Conservation (phyloP, 2,113 vertebrate species). For the Meleagris gallopavo region DNA sequence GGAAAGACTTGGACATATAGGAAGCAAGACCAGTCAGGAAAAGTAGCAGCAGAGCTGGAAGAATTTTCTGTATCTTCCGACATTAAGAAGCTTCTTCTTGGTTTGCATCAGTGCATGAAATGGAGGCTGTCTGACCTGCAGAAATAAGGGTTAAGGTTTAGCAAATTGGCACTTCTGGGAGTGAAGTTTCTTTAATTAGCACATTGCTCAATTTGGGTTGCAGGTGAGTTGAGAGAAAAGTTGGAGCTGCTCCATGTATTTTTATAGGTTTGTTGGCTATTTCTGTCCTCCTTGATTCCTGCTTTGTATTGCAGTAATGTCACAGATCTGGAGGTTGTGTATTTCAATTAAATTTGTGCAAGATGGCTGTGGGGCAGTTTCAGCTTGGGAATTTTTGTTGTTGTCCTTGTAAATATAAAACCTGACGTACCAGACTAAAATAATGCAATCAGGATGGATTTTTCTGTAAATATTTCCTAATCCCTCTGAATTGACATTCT, state of each 20-base stretch:
- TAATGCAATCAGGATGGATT: not conserved
- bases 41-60: not conserved
- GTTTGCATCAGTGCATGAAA: not conserved
- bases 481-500: not conserved
- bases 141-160: not conserved
- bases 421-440: not conserved
- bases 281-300: not conserved
- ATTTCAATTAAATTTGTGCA: not conserved
- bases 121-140: not conserved
- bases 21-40: not conserved
- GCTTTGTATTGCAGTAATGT: not conserved
- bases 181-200: not conserved
- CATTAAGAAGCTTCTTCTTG: not conserved
- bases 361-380: not conserved
- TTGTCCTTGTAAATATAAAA: not conserved
- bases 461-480: not conserved
- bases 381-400: not conserved
- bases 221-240: not conserved
- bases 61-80: not conserved
- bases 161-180: not conserved
- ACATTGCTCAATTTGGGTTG: not conserved
- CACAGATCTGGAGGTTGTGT: not conserved
- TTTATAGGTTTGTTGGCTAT: not conserved
- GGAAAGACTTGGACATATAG: not conserved
- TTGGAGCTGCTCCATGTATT: not conserved